These are phyloP conservation scores for Cyprinella venusta DNA, from an alignment of 2,797 vertebrate genomes.

Conservation along the genomic window DNA sequence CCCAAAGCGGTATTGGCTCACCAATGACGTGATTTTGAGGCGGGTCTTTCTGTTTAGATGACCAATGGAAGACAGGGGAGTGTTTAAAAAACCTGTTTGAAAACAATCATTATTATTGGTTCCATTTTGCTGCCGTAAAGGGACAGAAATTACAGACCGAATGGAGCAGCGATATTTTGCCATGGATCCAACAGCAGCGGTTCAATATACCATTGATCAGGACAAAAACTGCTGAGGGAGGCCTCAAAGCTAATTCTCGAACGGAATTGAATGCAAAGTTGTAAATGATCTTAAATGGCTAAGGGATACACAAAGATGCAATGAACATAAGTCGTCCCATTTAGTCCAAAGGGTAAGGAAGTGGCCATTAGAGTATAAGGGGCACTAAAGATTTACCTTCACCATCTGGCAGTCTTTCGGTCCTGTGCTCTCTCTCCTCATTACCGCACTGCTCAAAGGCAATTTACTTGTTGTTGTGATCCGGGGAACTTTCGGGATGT, in stretches of 20 bases:
- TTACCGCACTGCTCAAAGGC: conserved; percentile 67
- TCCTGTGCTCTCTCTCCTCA: conserved; percentile 72
- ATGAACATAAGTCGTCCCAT: conserved; percentile 65
- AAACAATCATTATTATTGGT: not conserved
- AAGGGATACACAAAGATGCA: conserved; percentile 58
- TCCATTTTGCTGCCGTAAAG: not conserved
- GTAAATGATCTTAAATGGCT: conserved; percentile 58
- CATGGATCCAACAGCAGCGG: conserved; percentile 1
- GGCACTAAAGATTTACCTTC: conserved; percentile 76
- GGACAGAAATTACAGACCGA: conserved; percentile 9
- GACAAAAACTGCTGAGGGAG: conserved; percentile 35
- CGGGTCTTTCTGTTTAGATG: not conserved
- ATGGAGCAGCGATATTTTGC: conserved; percentile 34
- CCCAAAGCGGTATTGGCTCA: not conserved
- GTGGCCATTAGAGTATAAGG: conserved; percentile 68
- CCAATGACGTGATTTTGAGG: not conserved
- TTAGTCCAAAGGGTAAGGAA: conserved; percentile 64
- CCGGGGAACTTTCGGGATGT: conserved; percentile 82
- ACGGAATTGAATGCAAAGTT: conserved; percentile 45
- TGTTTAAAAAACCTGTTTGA: not conserved
- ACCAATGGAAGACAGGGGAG: not conserved
- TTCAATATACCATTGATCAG: conserved; percentile 43
- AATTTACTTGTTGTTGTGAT: conserved; percentile 76
- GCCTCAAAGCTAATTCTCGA: conserved; percentile 27
- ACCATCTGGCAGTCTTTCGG: conserved; percentile 78